phyloP scores from a whole-genome alignment of 2,113 vertebrate species.

The Nyctibius bracteatus region DNA sequence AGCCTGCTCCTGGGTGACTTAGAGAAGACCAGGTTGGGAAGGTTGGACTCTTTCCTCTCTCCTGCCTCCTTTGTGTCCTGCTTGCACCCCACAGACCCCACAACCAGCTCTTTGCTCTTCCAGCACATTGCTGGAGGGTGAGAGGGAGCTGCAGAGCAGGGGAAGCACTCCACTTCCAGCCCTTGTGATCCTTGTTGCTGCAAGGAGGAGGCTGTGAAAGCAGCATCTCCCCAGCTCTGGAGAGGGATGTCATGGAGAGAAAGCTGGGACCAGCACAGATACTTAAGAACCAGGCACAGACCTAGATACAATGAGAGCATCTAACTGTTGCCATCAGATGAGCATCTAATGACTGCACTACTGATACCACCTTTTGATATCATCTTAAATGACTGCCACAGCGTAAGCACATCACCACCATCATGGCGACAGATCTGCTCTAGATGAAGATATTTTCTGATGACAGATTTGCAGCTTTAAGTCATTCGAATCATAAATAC shows the following conservation, averaged over 20 bases:
- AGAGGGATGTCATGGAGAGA: not conserved
- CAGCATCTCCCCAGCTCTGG: not conserved
- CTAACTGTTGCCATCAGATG: not conserved
- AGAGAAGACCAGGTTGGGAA: not conserved
- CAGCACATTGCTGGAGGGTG: not conserved
- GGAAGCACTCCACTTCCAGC: not conserved
- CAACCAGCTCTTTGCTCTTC: not conserved
- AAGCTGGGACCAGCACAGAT: not conserved
- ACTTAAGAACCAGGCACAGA: not conserved
- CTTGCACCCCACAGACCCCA: not conserved
- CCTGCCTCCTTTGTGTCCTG: not conserved
- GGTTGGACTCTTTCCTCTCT: not conserved
- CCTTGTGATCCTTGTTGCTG: not conserved
- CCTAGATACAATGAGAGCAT: accelerated
- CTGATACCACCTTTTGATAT: not conserved
- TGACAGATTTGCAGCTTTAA: not conserved
- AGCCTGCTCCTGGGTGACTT: not conserved
- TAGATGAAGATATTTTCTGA: not conserved
- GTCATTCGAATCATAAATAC: not conserved
- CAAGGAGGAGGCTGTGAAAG: not conserved
- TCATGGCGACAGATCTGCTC: not conserved
- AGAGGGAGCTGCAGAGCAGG: not conserved
- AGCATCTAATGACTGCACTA: not conserved
- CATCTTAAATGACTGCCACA: not conserved
- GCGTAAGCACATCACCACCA: not conserved